phyloP scores from a whole-genome alignment of 1,140 invertebrate species.

The Pinna nobilis region DNA sequence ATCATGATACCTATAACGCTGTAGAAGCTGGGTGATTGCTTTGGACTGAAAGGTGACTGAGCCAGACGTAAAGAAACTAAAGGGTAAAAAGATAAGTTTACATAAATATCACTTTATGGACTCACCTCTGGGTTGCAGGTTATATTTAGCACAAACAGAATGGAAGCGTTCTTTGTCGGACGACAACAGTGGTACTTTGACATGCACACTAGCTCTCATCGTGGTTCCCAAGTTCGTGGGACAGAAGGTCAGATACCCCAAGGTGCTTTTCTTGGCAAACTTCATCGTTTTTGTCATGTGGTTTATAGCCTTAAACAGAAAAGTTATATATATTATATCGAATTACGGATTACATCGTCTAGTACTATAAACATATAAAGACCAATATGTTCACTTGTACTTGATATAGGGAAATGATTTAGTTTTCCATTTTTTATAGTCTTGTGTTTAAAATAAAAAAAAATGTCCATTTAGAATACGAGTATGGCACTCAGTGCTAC shows the following conservation, averaged over 20 bases:
- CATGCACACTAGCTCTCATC: constrained; percentile 97
- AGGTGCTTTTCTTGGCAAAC: constrained; percentile 80
- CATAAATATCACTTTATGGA: too few relatives aligned
- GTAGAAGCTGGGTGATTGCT: too few relatives aligned
- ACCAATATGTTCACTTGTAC: too few relatives aligned
- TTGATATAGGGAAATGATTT: background rate
- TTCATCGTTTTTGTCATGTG: constrained; percentile 81
- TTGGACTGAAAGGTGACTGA: too few relatives aligned
- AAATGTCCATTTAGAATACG: too few relatives aligned
- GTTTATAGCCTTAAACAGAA: constrained; percentile 75
- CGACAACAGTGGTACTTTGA: constrained; percentile 95
- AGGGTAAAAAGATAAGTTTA: too few relatives aligned
- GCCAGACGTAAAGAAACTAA: too few relatives aligned
- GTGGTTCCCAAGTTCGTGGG: constrained; percentile 98
- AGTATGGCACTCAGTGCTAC: too few relatives aligned
- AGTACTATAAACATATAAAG: too few relatives aligned
- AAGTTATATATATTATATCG: background rate
- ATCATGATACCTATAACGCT: too few relatives aligned
- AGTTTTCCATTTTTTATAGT: background rate
- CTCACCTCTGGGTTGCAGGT: constrained; percentile 64
- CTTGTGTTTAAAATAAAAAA: too few relatives aligned
- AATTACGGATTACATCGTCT: too few relatives aligned
- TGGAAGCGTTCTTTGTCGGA: constrained; percentile 74
- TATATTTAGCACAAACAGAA: constrained; percentile 55
- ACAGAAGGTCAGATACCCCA: constrained; percentile 98